Base-by-base conservation (phyloP, 2,113 vertebrate genomes). In the Jacana jacana region DNA sequence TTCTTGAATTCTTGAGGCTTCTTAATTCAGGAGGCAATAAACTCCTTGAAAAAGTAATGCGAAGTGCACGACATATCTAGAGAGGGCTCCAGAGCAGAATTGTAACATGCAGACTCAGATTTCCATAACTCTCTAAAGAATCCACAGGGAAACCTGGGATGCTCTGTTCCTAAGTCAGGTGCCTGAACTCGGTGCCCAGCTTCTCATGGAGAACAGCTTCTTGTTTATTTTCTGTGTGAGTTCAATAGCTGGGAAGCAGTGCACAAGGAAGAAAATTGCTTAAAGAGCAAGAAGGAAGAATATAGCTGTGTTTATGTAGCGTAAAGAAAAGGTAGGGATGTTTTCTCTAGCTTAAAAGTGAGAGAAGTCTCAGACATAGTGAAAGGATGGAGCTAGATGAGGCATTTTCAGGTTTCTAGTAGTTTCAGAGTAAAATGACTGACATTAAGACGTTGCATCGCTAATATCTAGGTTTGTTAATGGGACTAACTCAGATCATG, bases 121-220 rank as follows among this genome's bases (percentile, higher is more conserved):
- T 72, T 72, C 24, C 31, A 3, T 31, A 12, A 4, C 9, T 58
- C 37, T 39, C 42, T 35, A 54, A 85, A 73, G 30, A 58, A 12
- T 3, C 6, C 0, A 0, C 33, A 79, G 54, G 20, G 35, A 82
- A 65, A 49, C 1, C 4, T 25, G 19, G 20, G 39, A 49, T 51
- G 15, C 13, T 86, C 28, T 35, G 33, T 79, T 78, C 25, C 18
- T 23, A 49, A 54, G 24, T 17, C 49, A 82, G 24, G 31, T 35
- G 18, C 18, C 39, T 14, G 12, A 64, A 61, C 7, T 44, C 81
- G 17, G 33, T 58, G 48, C 4, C 24, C 13, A 12, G 6, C 35
- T 65, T 11, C 9, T 8, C n/a, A n/a, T n/a, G n/a, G 65, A 28
- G 35, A 18, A 24, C 35, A 40, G 8, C 7, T 73, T 65, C 35